phyloP scores from a whole-genome alignment of 2,797 vertebrate species.

The Enteromius thamalakanensis region DNA sequence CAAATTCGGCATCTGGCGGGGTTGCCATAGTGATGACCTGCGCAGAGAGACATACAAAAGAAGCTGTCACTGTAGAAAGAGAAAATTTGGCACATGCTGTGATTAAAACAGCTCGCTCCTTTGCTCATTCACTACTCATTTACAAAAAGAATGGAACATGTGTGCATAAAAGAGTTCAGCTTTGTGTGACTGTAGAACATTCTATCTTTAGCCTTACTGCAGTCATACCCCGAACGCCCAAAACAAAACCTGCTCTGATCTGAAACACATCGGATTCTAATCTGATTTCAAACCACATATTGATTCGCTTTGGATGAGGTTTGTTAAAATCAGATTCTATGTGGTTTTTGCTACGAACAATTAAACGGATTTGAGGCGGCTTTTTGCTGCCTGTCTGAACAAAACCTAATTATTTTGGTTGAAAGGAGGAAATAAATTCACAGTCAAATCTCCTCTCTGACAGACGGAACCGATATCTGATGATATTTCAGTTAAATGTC shows the following conservation, averaged over 20 bases:
- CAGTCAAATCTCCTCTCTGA: neutral
- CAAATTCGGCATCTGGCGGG: neutral
- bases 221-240: neutral
- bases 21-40: conserved; percentile 1
- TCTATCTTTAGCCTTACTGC: neutral
- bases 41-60: conserved; percentile 5
- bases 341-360: neutral
- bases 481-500: conserved; percentile 35
- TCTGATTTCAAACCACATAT: neutral
- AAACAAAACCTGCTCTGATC: neutral
- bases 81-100: neutral
- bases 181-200: neutral
- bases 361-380: neutral
- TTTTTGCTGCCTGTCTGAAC: neutral
- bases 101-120: neutral
- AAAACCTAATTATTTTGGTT: neutral
- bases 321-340: neutral
- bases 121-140: neutral
- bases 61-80: neutral
- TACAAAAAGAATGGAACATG: neutral
- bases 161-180: conserved; percentile 1
- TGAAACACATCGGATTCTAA: neutral
- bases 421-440: conserved; percentile 13
- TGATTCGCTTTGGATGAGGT: neutral
- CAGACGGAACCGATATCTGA: neutral